phyloP scores from a whole-genome alignment of 64 coral and sea anemone genomes.

The Stichodactyla helianthus region DNA sequence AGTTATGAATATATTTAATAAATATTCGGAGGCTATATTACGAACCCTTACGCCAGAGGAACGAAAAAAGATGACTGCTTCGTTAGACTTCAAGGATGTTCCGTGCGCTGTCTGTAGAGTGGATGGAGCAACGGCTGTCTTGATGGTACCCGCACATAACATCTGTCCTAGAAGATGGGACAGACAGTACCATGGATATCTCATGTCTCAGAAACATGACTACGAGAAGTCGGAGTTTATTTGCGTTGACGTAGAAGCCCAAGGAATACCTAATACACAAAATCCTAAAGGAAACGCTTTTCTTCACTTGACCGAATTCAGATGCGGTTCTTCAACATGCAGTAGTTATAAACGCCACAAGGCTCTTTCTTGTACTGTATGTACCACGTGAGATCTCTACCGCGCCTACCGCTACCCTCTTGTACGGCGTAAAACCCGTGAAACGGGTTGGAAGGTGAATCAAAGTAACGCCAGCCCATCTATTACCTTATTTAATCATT shows the following conservation, averaged over 20 bases:
- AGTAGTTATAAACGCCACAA: background rate
- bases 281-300: background rate
- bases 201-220: constrained; percentile 22
- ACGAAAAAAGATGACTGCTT: background rate
- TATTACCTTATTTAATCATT: background rate
- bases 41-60: background rate
- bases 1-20: background rate
- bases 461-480: background rate
- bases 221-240: background rate
- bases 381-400: background rate
- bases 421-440: background rate
- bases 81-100: constrained; percentile 9
- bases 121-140: background rate
- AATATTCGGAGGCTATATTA: background rate
- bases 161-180: constrained; percentile 2
- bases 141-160: constrained; percentile 34
- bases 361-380: constrained; percentile 10
- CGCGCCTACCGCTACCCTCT: background rate
- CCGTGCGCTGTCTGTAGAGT: constrained; percentile 15
- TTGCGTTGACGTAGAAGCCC: constrained; percentile 18
- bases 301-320: constrained; percentile 11
- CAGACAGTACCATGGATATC: constrained; percentile 32
- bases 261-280: background rate
- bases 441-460: background rate
- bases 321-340: background rate